phyloP scores from a whole-genome alignment of 2,113 vertebrate genomes.

The Callipepla squamata region DNA sequence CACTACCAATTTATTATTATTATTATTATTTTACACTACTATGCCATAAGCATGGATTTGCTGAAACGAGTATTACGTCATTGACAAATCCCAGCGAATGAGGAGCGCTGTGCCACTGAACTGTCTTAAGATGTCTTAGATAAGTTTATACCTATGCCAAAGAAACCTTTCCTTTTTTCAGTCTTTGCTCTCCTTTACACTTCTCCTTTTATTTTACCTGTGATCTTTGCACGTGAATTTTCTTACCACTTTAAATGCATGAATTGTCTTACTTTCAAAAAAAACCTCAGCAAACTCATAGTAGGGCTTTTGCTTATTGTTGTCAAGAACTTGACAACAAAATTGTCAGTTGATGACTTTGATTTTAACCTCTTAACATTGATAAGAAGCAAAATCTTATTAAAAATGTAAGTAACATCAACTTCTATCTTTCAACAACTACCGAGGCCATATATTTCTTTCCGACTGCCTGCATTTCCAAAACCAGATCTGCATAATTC shows the following conservation, averaged over 20 bases:
- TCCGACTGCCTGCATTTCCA: neutral
- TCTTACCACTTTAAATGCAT: neutral
- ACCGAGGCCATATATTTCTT: neutral
- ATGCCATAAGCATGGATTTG: neutral
- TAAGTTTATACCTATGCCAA: neutral
- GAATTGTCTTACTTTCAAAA: neutral
- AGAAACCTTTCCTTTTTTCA: neutral
- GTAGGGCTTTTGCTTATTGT: neutral
- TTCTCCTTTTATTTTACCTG: neutral
- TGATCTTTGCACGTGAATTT: neutral
- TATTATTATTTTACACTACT: neutral
- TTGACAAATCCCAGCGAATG: neutral
- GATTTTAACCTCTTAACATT: neutral
- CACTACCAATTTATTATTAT: too few species aligned
- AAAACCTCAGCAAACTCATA: neutral
- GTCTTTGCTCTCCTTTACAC: neutral
- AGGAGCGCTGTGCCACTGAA: neutral
- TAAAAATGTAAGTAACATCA: neutral
- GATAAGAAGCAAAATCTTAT: neutral
- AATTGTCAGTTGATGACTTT: neutral
- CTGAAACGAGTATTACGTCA: neutral
- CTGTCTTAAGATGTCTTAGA: neutral
- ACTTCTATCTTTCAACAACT: neutral
- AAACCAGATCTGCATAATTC: neutral
- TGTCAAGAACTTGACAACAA: neutral